These are phyloP conservation scores for Chamaea fasciata DNA, from an alignment of 2,113 vertebrate species.

Conservation along the genomic window DNA sequence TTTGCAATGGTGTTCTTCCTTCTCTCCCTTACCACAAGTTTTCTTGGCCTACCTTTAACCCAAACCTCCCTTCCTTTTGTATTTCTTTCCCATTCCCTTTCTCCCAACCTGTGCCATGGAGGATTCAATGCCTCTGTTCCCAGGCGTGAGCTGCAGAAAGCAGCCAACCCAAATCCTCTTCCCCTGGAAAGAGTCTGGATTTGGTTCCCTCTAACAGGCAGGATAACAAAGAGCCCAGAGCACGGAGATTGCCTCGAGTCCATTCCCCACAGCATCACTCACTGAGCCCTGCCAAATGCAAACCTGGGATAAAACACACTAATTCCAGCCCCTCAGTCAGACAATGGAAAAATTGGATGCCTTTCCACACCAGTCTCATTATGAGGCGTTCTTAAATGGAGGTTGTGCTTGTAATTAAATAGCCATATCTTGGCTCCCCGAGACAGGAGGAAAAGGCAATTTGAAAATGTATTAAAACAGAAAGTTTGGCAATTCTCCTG, in stretches of 20 bases:
- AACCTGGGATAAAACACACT: conserved; percentile 4
- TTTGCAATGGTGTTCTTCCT: neutral
- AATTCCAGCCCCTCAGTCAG: neutral
- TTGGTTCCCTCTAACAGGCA: neutral
- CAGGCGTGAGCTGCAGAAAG: neutral
- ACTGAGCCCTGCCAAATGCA: neutral
- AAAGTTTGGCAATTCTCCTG: conserved; percentile 57
- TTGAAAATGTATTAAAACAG: conserved; percentile 61
- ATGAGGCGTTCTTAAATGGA: neutral
- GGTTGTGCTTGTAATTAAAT: conserved; percentile 52
- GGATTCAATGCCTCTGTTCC: neutral
- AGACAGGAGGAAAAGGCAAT: conserved; percentile 51
- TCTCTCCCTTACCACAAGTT: neutral
- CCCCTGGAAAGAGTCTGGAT: neutral
- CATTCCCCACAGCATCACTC: neutral
- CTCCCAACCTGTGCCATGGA: neutral
- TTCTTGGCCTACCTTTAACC: neutral
- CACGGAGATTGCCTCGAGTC: neutral
- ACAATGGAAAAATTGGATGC: conserved; percentile 24
- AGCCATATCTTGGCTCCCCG: conserved; percentile 32
- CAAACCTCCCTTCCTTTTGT: neutral
- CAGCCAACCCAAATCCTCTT: neutral
- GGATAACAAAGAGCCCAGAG: neutral
- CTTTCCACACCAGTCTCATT: conserved; percentile 6
- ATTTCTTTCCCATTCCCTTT: neutral